Conservation (phyloP, 2,113 vertebrate genomes). For the Microcebus jonahi region DNA sequence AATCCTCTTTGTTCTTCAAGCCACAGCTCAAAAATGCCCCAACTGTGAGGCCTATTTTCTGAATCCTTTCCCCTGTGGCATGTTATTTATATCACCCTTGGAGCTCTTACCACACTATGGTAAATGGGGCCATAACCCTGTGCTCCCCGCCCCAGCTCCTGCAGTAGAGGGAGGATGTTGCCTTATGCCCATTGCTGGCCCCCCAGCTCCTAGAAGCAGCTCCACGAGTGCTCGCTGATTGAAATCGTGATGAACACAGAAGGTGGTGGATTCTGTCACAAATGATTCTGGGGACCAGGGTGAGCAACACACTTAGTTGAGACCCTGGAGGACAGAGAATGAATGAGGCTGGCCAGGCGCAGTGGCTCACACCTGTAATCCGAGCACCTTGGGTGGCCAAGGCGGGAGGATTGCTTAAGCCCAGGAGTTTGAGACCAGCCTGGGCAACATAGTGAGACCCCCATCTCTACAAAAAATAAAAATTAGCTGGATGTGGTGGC, state of each 20-base stretch:
- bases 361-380: too few species aligned
- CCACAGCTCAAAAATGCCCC: neutral
- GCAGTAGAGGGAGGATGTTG: neutral
- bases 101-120: neutral
- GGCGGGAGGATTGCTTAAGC: too few species aligned
- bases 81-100: rapidly evolving
- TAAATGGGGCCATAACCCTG: too few species aligned
- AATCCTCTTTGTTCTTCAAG: neutral
- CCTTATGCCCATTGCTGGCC: neutral
- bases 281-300: neutral
- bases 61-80: neutral
- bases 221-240: neutral
- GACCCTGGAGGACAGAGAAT: neutral
- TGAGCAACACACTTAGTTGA: neutral
- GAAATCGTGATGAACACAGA: neutral
- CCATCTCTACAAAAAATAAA: too few species aligned
- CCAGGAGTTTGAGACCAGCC: too few species aligned
- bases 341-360: neutral
- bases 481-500: too few species aligned
- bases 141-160: neutral
- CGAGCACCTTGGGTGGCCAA: too few species aligned
- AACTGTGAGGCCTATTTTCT: neutral
- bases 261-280: neutral
- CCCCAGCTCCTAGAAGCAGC: neutral
- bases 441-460: too few species aligned